A percentile compares a stretch with the other conserved stretches of the same genome.
Conservation (phyloP, 2,888 invertebrate genomes). For the Cerastoderma edule region DNA sequence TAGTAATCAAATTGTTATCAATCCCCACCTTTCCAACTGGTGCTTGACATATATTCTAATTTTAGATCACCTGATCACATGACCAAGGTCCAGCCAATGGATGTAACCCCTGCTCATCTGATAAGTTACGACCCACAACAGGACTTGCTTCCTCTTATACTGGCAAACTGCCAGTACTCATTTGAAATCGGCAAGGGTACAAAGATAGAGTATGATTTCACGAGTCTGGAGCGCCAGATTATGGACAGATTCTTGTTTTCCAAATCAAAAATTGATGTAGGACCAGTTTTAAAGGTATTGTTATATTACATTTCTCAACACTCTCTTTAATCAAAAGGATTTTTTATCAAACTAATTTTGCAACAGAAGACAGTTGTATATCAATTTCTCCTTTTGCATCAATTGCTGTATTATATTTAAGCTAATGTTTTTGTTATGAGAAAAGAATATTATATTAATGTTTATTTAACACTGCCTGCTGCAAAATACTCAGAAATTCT, state of each 20-base stretch:
- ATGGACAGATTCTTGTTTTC: slow-evolving; percentile 68
- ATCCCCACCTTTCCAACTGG: no score
- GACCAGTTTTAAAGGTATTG: slow-evolving; percentile 41
- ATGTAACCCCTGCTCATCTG: slow-evolving; percentile 63
- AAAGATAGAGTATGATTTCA: slow-evolving; percentile 71
- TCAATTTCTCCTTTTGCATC: no score
- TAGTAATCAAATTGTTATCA: no score
- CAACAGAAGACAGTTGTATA: no score
- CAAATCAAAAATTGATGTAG: slow-evolving; percentile 56
- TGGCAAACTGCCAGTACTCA: slow-evolving; percentile 74
- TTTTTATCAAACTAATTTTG: no score
- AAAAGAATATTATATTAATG: no score
- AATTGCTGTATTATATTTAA: no score
- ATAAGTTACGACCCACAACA: slow-evolving; percentile 66
- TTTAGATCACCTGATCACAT: not conserved
- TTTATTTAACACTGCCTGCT: no score
- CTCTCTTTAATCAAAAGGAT: no score
- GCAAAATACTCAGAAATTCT: no score
- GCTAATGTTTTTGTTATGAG: no score
- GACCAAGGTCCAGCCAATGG: slow-evolving; percentile 43
- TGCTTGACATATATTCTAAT: not conserved
- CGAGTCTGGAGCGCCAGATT: slow-evolving; percentile 65
- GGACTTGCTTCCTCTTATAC: slow-evolving; percentile 70
- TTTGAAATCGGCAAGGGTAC: slow-evolving; percentile 60
- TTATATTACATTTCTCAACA: not conserved